Percentiles rank a stretch among this genome's conserved stretches.
These are phyloP conservation scores for Sinocyclocheilus anshuiensis DNA, from an alignment of 2,113 vertebrate genomes.

Conservation along the genomic window DNA sequence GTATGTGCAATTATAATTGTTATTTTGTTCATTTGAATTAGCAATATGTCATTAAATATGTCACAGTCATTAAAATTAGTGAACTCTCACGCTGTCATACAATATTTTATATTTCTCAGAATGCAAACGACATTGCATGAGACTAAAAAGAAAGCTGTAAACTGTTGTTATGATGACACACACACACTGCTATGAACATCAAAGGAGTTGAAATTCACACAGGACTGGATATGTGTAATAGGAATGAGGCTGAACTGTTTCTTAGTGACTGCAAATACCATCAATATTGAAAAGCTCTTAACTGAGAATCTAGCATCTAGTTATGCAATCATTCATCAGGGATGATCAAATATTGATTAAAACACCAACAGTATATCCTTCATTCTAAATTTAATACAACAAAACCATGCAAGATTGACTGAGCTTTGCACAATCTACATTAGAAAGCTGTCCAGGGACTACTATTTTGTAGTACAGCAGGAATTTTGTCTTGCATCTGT, in stretches of 20 bases:
- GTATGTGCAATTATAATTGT: conserved; percentile 17
- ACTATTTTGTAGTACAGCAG: not conserved
- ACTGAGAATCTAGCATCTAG: not conserved
- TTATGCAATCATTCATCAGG: not conserved
- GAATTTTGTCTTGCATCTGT: not conserved
- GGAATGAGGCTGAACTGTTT: not conserved
- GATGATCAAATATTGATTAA: not conserved
- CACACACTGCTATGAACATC: not conserved
- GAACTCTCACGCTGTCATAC: conserved; percentile 4
- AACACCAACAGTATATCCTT: not conserved
- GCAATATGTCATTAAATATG: not conserved
- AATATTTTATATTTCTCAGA: too few relatives aligned
- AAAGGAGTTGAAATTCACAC: not conserved
- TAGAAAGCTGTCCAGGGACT: not conserved
- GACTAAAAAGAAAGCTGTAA: too few relatives aligned
- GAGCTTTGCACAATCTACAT: not conserved
- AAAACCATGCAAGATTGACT: not conserved
- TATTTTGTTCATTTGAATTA: conserved; percentile 16
- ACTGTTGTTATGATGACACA: too few relatives aligned
- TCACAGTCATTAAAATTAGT: not conserved
- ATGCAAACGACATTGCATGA: too few relatives aligned
- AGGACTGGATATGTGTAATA: not conserved
- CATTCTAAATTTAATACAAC: not conserved
- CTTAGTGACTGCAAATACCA: not conserved
- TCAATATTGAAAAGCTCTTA: not conserved